Conservation (phyloP, 1,140 invertebrate genomes). For the Condylostylus longicornis region DNA sequence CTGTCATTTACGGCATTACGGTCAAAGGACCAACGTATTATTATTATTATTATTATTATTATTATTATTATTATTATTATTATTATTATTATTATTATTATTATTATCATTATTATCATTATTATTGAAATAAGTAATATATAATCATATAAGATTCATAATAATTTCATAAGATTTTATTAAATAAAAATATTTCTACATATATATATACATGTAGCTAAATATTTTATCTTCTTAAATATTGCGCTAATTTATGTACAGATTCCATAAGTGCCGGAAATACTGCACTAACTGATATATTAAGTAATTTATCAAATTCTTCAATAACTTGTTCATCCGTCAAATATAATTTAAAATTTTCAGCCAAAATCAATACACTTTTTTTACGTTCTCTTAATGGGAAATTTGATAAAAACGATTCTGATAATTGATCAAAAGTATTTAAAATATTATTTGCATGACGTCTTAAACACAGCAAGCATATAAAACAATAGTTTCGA, state of each 20-base stretch:
- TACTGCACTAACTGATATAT: conserved; percentile 86
- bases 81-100: no score
- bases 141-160: no score
- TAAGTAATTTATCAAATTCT: conserved; percentile 83
- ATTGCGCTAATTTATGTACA: conserved; percentile 91
- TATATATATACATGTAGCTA: no score
- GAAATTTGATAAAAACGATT: conserved; percentile 96
- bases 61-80: no score
- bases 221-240: conserved; percentile 68
- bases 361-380: conserved; percentile 97
- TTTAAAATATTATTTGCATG: conserved; percentile 96
- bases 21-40: no score
- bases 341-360: conserved; percentile 83
- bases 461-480: conserved; percentile 82
- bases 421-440: conserved; percentile 95
- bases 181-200: no score
- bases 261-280: conserved; percentile 93
- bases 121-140: no score
- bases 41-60: no score
- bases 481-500: conserved; percentile 87
- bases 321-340: conserved; percentile 94
- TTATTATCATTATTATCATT: no score
- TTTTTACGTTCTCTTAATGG: conserved; percentile 97
- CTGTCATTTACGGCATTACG: no score
- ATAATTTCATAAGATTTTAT: no score